Conservation (phyloP, 2,888 invertebrate genomes). For the Pterobdella sp. region DNA sequence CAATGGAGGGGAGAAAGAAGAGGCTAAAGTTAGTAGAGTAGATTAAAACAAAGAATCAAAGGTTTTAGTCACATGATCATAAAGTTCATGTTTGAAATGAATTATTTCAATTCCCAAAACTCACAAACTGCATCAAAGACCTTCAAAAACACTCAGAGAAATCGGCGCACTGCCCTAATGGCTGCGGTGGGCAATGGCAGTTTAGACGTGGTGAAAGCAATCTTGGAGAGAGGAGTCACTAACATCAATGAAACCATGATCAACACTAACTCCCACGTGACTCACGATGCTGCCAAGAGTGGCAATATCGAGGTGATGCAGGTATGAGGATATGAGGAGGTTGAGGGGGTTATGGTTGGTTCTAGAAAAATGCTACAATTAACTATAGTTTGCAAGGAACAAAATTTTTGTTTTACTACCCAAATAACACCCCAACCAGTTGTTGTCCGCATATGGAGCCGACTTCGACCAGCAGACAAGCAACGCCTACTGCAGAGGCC, state of each 20-base stretch:
- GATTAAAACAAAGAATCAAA: no score
- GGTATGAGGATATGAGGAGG: slow-evolving; percentile 30
- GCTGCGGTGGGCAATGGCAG: slow-evolving; percentile 49
- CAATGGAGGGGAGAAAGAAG: no score
- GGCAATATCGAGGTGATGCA: slow-evolving; percentile 41
- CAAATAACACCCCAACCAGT: background rate
- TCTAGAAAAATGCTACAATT: background rate
- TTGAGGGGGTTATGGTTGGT: background rate
- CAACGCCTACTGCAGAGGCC: slow-evolving; percentile 39
- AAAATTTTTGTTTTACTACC: background rate
- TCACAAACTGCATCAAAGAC: no score
- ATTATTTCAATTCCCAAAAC: background rate
- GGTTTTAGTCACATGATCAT: no score
- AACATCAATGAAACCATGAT: slow-evolving; percentile 43
- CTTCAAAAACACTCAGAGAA: no score
- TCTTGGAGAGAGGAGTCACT: slow-evolving; percentile 43
- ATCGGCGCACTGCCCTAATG: slow-evolving; percentile 49
- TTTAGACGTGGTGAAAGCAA: slow-evolving; percentile 45
- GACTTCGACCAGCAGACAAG: slow-evolving; percentile 45
- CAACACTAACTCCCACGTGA: slow-evolving; percentile 44
- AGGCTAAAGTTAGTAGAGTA: no score
- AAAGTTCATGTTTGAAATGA: no score
- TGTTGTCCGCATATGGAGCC: slow-evolving; percentile 48
- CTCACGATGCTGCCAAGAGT: slow-evolving; percentile 49
- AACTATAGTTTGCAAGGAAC: background rate